phyloP scores from a whole-genome alignment of 2,113 vertebrate genomes.

The Columbina picui region DNA sequence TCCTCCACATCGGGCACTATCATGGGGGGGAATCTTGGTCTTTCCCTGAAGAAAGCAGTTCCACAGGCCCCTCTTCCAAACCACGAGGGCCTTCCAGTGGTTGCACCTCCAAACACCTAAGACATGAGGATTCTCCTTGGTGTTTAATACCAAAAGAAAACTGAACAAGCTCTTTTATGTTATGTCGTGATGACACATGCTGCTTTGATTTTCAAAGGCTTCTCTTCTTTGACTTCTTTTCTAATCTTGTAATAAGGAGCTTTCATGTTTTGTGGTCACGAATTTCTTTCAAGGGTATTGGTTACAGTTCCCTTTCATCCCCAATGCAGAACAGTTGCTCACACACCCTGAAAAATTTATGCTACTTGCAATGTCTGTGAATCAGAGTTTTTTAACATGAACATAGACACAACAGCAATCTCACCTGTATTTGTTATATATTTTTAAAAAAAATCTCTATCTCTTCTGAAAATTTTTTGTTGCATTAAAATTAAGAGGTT shows the following conservation, averaged over 20 bases:
- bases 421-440: background rate
- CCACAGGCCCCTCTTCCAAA: background rate
- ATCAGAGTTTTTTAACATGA: background rate
- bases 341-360: slow-evolving; percentile 1
- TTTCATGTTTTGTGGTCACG: background rate
- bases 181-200: background rate
- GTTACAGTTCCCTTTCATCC: slow-evolving; percentile 33
- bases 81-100: background rate
- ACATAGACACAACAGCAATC: background rate
- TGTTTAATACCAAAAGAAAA: background rate
- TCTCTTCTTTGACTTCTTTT: slow-evolving; percentile 18
- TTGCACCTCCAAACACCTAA: background rate
- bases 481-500: background rate
- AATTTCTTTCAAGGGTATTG: slow-evolving; percentile 1
- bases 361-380: background rate
- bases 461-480: background rate
- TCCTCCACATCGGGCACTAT: background rate
- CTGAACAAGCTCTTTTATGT: background rate
- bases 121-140: background rate
- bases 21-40: background rate
- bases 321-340: background rate
- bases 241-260: background rate
- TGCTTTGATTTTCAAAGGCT: slow-evolving; percentile 56
- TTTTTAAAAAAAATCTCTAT: background rate
- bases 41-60: background rate